Conservation (phyloP, 2,113 vertebrate species). For the Spermophilus dauricus region DNA sequence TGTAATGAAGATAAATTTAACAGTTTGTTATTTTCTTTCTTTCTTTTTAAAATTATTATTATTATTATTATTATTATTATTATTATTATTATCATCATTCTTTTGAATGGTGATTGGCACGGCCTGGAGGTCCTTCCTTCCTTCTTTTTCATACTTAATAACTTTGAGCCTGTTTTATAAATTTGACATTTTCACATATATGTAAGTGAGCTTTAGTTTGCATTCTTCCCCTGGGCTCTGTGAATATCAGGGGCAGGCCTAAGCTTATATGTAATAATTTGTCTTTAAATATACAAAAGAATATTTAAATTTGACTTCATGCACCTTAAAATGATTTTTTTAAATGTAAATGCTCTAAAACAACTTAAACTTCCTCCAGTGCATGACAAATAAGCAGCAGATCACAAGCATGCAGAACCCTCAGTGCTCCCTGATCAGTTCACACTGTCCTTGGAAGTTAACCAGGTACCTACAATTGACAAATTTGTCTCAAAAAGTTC, state of each 20-base stretch:
- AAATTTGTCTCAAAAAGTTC: background rate
- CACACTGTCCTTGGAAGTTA: background rate
- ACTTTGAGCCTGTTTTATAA: constrained; percentile 33
- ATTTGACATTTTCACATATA: background rate
- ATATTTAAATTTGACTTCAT: constrained; percentile 35
- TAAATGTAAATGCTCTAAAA: background rate
- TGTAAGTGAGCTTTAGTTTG: background rate
- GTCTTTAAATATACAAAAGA: constrained; percentile 2
- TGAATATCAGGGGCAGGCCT: background rate
- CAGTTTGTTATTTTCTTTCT: background rate
- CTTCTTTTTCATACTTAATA: background rate
- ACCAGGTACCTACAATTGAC: background rate
- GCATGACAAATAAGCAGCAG: background rate
- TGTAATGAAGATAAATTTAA: constrained; percentile 19
- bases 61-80: no score
- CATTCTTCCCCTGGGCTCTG: background rate
- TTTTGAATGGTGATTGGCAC: no score
- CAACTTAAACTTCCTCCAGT: background rate
- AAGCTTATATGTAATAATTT: constrained; percentile 9
- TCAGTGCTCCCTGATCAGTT: background rate
- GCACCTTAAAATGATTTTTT: background rate
- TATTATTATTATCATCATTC: no score
- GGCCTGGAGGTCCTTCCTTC: no score
- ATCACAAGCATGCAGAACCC: background rate
- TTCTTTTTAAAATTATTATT: background rate